Conservation (phyloP, 2,113 vertebrate genomes). For the Sciurus niger region DNA sequence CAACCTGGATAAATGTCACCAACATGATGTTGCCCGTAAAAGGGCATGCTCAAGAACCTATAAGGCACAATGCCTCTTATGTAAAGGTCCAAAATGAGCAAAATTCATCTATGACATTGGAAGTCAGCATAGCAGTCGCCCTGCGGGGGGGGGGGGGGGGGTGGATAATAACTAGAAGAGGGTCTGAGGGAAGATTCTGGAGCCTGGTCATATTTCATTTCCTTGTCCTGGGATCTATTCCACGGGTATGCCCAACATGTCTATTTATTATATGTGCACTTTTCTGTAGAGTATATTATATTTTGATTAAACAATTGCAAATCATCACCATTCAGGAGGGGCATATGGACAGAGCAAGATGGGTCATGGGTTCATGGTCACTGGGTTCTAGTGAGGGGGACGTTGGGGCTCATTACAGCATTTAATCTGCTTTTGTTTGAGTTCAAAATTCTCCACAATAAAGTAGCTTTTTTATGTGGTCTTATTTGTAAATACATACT, state of each 20-base stretch:
- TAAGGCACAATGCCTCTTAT: not conserved
- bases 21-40: not conserved
- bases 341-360: not conserved
- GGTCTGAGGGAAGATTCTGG: not conserved
- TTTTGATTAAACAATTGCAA: constrained; percentile 23
- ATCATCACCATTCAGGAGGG: not conserved
- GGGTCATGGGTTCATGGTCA: not conserved
- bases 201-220: not conserved
- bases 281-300: not conserved
- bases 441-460: constrained; percentile 49
- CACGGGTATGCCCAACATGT: not conserved
- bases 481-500: constrained; percentile 52
- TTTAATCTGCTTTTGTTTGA: not conserved
- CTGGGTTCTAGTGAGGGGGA: not conserved
- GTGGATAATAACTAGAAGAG: not conserved
- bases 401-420: not conserved
- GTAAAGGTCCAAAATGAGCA: constrained; percentile 27
- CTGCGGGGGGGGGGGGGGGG: not conserved
- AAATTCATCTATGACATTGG: not conserved
- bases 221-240: not conserved
- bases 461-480: constrained; percentile 22
- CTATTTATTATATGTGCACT: not conserved
- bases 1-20: not conserved
- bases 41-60: not conserved
- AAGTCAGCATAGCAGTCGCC: not conserved